A percentile compares a stretch with the other conserved stretches of the same genome.
Conservation (phyloP, 2,888 invertebrate species). For the Drosophila austrosaltans region DNA sequence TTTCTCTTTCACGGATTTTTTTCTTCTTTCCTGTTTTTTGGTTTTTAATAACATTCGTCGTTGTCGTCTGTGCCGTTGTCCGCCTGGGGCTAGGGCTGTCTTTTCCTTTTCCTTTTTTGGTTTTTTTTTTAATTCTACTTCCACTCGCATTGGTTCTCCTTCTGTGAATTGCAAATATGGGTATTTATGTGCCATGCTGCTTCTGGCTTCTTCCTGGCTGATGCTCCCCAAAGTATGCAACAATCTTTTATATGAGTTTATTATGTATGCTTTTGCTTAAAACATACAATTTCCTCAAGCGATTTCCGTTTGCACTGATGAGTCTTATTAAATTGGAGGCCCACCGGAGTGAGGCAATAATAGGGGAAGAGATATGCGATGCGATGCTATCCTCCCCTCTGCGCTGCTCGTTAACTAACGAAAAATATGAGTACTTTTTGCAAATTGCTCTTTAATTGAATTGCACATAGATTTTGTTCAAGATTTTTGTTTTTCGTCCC, state of each 20-base stretch:
- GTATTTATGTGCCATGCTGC: slow-evolving; percentile 50
- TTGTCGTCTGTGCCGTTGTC: slow-evolving; percentile 51
- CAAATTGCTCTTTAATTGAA: slow-evolving; percentile 77
- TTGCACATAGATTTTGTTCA: slow-evolving; percentile 63
- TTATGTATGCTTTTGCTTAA: slow-evolving; percentile 75
- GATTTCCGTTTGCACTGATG: slow-evolving; percentile 78
- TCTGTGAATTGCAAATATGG: slow-evolving; percentile 62
- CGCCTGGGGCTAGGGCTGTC: slow-evolving; percentile 55
- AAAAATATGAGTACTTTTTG: slow-evolving; percentile 69
- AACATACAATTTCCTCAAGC: slow-evolving; percentile 80
- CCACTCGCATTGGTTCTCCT: slow-evolving; percentile 26
- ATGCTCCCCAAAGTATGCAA: slow-evolving; percentile 58
- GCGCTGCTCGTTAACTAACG: slow-evolving; percentile 59
- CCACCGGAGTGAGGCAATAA: neutral
- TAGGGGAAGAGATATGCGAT: neutral
- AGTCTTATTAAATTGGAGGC: slow-evolving; percentile 72
- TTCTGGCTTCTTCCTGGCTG: slow-evolving; percentile 8
- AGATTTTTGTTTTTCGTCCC: slow-evolving; percentile 3
- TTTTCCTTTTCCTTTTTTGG: slow-evolving; percentile 22
- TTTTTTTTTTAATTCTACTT: slow-evolving; percentile 12
- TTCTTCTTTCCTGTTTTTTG: slow-evolving; percentile 26
- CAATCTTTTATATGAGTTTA: slow-evolving; percentile 80
- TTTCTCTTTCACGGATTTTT: neutral
- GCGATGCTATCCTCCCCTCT: slow-evolving; percentile 6
- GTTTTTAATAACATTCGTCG: slow-evolving; percentile 70